A percentile compares a stretch with the other conserved stretches of the same genome.
Conservation (phyloP, 2,888 invertebrate species). For the Priocnemis perturbator region DNA sequence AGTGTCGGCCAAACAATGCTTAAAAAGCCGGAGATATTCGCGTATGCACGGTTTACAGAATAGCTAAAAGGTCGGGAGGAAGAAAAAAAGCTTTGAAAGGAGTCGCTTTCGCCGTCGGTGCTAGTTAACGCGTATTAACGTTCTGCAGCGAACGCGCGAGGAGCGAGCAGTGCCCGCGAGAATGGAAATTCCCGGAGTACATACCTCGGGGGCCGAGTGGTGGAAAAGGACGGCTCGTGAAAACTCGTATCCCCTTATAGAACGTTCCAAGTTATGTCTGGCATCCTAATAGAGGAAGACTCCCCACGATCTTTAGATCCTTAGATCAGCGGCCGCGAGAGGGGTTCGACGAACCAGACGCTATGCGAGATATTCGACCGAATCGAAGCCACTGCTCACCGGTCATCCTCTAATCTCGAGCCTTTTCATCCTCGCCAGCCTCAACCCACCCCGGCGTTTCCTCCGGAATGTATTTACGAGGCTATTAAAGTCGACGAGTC, state of each 20-base stretch:
- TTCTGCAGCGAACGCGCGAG: neutral
- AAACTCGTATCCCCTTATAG: slow-evolving; percentile 33
- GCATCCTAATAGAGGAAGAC: slow-evolving; percentile 52
- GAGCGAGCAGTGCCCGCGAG: slow-evolving; percentile 13
- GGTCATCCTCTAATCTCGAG: slow-evolving; percentile 8
- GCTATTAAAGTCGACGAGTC: no score
- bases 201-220: no score
- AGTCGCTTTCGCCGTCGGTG: no score
- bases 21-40: no score
- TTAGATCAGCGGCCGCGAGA: slow-evolving; percentile 22
- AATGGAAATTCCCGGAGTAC: slow-evolving; percentile 6
- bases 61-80: no score
- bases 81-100: no score
- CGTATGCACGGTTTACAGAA: no score
- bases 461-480: no score
- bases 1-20: no score
- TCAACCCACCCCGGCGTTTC: no score
- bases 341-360: slow-evolving; percentile 48
- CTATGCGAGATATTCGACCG: slow-evolving; percentile 49
- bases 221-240: neutral
- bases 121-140: no score
- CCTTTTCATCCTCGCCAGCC: neutral
- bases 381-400: slow-evolving; percentile 16
- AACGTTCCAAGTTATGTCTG: slow-evolving; percentile 43
- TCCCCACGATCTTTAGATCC: slow-evolving; percentile 36